Conservation (phyloP, 2,888 invertebrate genomes). For the Bhutanitis thaidina region DNA sequence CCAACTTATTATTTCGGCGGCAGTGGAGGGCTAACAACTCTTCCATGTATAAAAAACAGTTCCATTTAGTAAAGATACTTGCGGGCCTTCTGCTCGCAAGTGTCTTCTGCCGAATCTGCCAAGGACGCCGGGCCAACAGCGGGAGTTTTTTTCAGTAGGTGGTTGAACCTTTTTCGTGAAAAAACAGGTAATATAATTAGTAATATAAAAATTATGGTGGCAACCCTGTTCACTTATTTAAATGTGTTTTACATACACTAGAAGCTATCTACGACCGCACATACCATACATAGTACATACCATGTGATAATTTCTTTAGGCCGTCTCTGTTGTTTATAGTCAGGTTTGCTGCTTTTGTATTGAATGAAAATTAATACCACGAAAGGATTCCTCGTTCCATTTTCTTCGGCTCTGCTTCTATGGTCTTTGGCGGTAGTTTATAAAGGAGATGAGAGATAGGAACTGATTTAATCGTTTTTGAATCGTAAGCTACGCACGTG, state of each 20-base stretch:
- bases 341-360: constrained; percentile 49
- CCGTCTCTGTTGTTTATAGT: constrained; percentile 41
- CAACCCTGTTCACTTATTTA: constrained; percentile 38
- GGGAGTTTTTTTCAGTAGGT: too few relatives aligned
- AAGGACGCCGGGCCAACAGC: too few relatives aligned
- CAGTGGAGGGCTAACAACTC: too few relatives aligned
- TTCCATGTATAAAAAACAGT: too few relatives aligned
- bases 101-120: too few relatives aligned
- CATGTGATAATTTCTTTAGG: constrained; percentile 51
- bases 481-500: background rate
- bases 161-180: too few relatives aligned
- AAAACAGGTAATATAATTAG: too few relatives aligned
- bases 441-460: constrained; percentile 27
- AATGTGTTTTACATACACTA: constrained; percentile 63
- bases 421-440: constrained; percentile 28
- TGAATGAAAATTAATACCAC: constrained; percentile 53
- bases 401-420: constrained; percentile 38
- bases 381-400: constrained; percentile 46
- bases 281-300: too few relatives aligned
- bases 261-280: constrained; percentile 40
- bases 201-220: too few relatives aligned
- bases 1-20: too few relatives aligned
- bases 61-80: too few relatives aligned
- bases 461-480: constrained; percentile 10
- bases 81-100: too few relatives aligned